A percentile compares a stretch with the other conserved stretches of the same genome.
Conservation (phyloP, 2,113 vertebrate species). For the Tragelaphus scriptus region DNA sequence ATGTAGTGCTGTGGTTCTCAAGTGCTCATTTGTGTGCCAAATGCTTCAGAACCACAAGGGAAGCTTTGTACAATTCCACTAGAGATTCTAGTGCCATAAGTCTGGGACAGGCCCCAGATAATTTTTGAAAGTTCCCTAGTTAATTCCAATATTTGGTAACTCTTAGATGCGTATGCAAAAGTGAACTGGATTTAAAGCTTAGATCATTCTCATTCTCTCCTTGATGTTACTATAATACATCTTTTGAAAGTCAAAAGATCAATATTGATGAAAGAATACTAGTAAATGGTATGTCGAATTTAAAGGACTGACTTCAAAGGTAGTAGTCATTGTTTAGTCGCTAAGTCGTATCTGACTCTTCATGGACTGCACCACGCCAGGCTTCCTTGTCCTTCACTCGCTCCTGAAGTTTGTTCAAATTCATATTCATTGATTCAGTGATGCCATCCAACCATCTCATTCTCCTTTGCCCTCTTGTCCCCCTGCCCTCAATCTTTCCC, state of each 20-base stretch:
- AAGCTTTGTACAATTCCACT: not conserved
- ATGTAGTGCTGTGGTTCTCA: not conserved
- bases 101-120: not conserved
- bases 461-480: not conserved
- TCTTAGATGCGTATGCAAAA: not conserved
- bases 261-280: not conserved
- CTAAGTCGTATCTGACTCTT: not conserved
- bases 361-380: not conserved
- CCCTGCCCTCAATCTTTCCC: not conserved
- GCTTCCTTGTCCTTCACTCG: not conserved
- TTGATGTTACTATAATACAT: not conserved
- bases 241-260: not conserved
- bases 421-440: not conserved
- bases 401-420: not conserved
- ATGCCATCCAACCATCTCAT: not conserved
- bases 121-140: not conserved
- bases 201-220: not conserved
- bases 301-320: not conserved
- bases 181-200: not conserved
- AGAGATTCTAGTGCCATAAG: not conserved
- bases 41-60: not conserved
- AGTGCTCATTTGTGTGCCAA: not conserved
- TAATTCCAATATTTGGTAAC: not conserved
- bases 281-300: not conserved
- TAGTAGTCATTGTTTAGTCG: not conserved